Percentiles rank a stretch among this genome's conserved stretches.
Evolutionary conservation across 2,797 vertebrate genomes (phyloP).

Genomic region (Clarias pachynema): DNA sequence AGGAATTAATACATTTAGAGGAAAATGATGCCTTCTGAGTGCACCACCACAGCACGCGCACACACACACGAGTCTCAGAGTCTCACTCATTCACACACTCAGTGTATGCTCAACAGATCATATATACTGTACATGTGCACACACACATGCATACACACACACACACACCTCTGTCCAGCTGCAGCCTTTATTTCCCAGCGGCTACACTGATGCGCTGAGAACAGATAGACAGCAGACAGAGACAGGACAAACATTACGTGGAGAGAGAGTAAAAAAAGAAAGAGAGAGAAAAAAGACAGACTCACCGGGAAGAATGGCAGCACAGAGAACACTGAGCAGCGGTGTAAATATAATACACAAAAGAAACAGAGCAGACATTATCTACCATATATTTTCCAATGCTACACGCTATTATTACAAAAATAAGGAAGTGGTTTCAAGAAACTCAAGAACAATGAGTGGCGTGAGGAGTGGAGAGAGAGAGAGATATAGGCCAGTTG

Average conservation of each 20-base stretch:
- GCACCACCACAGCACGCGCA: neutral
- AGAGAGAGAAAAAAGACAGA: conserved; percentile 21
- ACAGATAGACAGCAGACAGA: neutral
- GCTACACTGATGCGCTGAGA: conserved; percentile 14
- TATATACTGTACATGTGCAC: neutral
- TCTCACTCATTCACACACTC: neutral
- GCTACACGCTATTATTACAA: neutral
- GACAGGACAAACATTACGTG: neutral
- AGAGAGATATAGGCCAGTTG: conserved; percentile 16
- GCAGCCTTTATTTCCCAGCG: conserved; percentile 29
- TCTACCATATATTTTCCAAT: neutral
- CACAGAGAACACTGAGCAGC: neutral
- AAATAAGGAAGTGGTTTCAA: neutral
- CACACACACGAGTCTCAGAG: neutral
- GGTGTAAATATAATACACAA: neutral
- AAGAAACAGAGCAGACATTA: neutral
- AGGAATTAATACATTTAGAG: conserved; percentile 8
- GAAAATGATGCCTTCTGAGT: neutral
- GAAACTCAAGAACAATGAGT: neutral
- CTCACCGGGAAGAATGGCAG: neutral
- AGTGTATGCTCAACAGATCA: neutral
- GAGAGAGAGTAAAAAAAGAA: conserved; percentile 1
- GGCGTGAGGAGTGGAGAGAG: neutral
- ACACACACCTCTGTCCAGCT: conserved; percentile 14
- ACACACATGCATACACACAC: neutral